Base-by-base conservation (phyloP, 2,888 invertebrate genomes). In the Abscondita cerata region DNA sequence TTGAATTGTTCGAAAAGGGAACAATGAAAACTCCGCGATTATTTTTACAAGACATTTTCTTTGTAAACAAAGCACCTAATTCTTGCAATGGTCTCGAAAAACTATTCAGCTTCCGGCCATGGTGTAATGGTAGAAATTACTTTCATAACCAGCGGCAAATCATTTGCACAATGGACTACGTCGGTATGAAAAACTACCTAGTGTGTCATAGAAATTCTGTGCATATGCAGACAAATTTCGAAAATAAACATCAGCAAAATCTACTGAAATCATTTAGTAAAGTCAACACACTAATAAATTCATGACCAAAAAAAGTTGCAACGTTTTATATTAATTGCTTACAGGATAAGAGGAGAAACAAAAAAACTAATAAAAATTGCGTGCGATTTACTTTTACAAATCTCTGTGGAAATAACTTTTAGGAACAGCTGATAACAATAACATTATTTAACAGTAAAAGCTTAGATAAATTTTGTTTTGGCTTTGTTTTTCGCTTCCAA, bases 131-230 rank as follows among this genome's bases (percentile, higher is more conserved):
- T 52, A 33, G 56, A 54, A 66, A 64, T 66, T 68, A 65, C 65
- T 66, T 68, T 61, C 54, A 60, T 66, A 51, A 50, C 66, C 60
- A 46, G 55, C 50, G 65, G 68, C 57, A 19, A 58, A 33, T 34
- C 52, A 51, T 62, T 56, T 52, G 16, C 38, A 67, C 65, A 67
- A 67, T 64, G n/a, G n/a, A 36, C 41, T 36, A 59, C 59, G 58
- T 62, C 52, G 54, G n/a, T n/a, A n/a, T n/a, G n/a, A n/a, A n/a
- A n/a, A n/a, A n/a, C n/a, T n/a, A n/a, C n/a, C n/a, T n/a, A n/a
- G n/a, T n/a, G n/a, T n/a, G n/a, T n/a, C n/a, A n/a, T n/a, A n/a
- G n/a, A n/a, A n/a, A n/a, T n/a, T n/a, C n/a, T n/a, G n/a, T n/a
- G n/a, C n/a, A n/a, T n/a, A n/a, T n/a, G n/a, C n/a, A n/a, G n/a